A percentile compares a stretch with the other conserved stretches of the same genome.
phyloP scores from a whole-genome alignment of 2,888 invertebrate species.

The Linhomoeus sp. region DNA sequence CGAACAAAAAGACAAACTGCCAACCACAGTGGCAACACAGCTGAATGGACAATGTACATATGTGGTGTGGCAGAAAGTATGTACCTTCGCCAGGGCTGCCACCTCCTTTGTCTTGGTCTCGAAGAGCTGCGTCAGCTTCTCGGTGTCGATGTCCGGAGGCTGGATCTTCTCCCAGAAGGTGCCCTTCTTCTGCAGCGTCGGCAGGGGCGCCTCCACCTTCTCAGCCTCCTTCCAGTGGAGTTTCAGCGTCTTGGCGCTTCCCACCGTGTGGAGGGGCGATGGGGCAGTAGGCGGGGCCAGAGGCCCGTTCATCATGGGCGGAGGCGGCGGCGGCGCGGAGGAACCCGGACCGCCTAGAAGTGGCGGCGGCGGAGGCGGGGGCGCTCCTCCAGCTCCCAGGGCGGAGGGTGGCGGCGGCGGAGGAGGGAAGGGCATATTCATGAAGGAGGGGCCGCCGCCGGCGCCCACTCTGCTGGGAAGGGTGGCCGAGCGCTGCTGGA shows the following conservation, averaged over 20 bases:
- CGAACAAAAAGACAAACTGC: neutral
- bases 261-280: neutral
- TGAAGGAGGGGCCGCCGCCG: conserved; percentile 4
- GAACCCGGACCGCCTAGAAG: conserved; percentile 8
- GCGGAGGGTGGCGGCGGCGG: conserved; percentile 30
- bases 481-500: conserved; percentile 36
- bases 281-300: conserved; percentile 7
- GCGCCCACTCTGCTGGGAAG: conserved; percentile 9
- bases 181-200: conserved; percentile 21
- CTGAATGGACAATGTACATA: neutral
- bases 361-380: conserved; percentile 19
- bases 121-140: conserved; percentile 82
- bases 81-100: conserved; percentile 42
- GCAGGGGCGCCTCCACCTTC: conserved; percentile 18
- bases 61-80: no score
- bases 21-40: neutral
- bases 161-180: conserved; percentile 74
- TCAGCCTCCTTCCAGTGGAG: conserved; percentile 79
- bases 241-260: conserved; percentile 50
- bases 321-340: conserved; percentile 29
- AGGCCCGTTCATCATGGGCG: conserved; percentile 15
- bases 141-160: conserved; percentile 63
- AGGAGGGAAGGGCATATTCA: conserved; percentile 20
- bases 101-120: conserved; percentile 72
- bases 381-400: conserved; percentile 20